These are phyloP conservation scores for Sebastes ruberrimus DNA, from an alignment of 2,797 vertebrate species.

Conservation along the genomic window DNA sequence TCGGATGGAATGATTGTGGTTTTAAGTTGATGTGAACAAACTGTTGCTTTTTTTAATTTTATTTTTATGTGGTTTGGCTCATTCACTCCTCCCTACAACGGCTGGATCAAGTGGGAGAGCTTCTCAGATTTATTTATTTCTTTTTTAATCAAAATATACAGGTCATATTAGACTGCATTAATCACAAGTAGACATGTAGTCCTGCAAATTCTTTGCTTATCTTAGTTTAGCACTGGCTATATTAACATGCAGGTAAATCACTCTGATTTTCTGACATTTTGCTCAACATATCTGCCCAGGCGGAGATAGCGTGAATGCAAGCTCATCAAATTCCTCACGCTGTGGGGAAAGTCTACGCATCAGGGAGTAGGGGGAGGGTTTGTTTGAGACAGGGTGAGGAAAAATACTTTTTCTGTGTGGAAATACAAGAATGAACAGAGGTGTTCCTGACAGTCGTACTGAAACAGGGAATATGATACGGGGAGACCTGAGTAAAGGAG, in stretches of 20 bases:
- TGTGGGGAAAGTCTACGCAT: conserved; percentile 63
- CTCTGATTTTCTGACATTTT: conserved; percentile 44
- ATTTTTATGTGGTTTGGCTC: conserved; percentile 6
- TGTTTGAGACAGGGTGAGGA: conserved; percentile 40
- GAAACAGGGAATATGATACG: conserved; percentile 32
- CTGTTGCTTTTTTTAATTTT: conserved; percentile 1
- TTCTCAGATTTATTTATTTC: not conserved
- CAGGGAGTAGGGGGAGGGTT: conserved; percentile 25
- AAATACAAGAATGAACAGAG: conserved; percentile 33
- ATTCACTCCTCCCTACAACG: conserved; percentile 2
- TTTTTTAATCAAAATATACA: not conserved
- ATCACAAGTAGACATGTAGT: not conserved
- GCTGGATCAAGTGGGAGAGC: conserved; percentile 4
- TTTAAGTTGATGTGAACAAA: conserved; percentile 11
- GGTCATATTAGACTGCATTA: not conserved
- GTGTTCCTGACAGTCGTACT: conserved; percentile 24
- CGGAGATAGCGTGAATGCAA: conserved; percentile 63
- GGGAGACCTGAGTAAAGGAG: conserved; percentile 7
- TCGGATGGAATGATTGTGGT: not conserved
- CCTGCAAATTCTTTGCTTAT: not conserved
- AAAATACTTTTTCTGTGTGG: not conserved
- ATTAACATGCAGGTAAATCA: conserved; percentile 17
- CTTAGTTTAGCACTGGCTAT: not conserved
- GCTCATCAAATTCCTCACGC: conserved; percentile 79
- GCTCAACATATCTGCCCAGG: conserved; percentile 48